Evolutionary conservation across 2,888 invertebrate genomes (phyloP), one percentile per base, ranked within the genome.

Genomic region (Melanargia galathea): DNA sequence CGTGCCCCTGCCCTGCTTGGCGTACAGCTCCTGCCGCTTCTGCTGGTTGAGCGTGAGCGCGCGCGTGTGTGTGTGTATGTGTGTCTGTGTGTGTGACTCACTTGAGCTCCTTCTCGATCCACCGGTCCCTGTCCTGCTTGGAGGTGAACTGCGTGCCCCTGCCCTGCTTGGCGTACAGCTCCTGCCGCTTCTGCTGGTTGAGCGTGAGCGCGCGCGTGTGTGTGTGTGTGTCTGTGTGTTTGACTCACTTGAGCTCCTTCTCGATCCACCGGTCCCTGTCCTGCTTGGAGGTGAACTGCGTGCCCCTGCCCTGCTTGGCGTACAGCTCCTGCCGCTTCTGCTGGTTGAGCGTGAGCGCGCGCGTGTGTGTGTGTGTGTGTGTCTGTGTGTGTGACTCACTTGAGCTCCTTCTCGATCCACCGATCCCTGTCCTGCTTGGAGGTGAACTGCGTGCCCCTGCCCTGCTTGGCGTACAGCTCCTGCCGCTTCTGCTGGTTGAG

Each of bases 401-500:
- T 97, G 13, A 99, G 91, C 83, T 99, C 99, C 75, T 96, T 97
- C 79, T 97, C 96, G 75, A 99, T 98, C 98, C 99, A 99, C 69
- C 95, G 94, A 84, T 99, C 99, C 66, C 99, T 92, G 82, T 99
- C 99, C 73, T 97, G 98, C 76, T 96, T 94, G 0, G 96, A 96
- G 0, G 97, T 96, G 86, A 99, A 99, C 87, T 99, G 99, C 66
- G 97, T 98, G 0, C 98, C 98, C 71, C 99, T 92, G 0, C 99
- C 99, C 86, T 99, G 99, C 82, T 99, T 99, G 0, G 99, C 99
- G 84, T 99, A 99, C 54, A 99, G 85, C 83, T 99, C 99, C 81
- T 99, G 99, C 3, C 98, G 92, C 76, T 97, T 97, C 84, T 98
- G 98, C 77, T 99, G 99, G 83, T 98, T 98, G 18, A 98, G 90